Percentiles rank a stretch among this genome's conserved stretches.
Conservation (phyloP, 2,888 invertebrate species). For the Agrenia bidenticulata region DNA sequence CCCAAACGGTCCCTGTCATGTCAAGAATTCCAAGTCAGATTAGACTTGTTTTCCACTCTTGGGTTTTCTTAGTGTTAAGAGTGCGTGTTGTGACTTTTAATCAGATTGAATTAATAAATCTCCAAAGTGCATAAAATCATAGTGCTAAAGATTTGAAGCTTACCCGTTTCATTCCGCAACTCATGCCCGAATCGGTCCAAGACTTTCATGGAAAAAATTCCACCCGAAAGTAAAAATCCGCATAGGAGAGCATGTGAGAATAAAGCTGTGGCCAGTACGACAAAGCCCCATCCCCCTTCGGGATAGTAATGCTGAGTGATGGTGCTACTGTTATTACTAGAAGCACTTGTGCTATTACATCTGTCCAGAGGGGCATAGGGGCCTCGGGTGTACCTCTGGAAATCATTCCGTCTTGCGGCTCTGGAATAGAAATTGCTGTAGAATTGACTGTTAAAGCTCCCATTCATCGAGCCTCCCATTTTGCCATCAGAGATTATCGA, state of each 20-base stretch:
- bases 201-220: slow-evolving; percentile 35
- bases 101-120: no score
- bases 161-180: slow-evolving; percentile 39
- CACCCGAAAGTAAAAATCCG: slow-evolving; percentile 46
- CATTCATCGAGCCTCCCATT: slow-evolving; percentile 33
- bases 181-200: slow-evolving; percentile 35
- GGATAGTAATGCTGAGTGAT: slow-evolving; percentile 51
- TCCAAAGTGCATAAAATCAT: background rate
- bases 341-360: slow-evolving; percentile 44
- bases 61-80: no score
- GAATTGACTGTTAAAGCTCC: slow-evolving; percentile 32
- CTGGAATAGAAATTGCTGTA: slow-evolving; percentile 37
- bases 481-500: slow-evolving; percentile 45
- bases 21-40: no score
- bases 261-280: slow-evolving; percentile 43
- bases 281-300: slow-evolving; percentile 50
- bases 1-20: no score
- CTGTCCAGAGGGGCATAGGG: slow-evolving; percentile 45
- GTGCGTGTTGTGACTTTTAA: no score
- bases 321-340: slow-evolving; percentile 41
- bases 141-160: background rate
- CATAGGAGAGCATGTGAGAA: slow-evolving; percentile 47
- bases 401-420: slow-evolving; percentile 23
- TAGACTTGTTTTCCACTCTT: no score
- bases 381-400: slow-evolving; percentile 38